Percentiles rank a stretch among this genome's conserved stretches.
phyloP scores from a whole-genome alignment of 1,140 invertebrate genomes.

The Drosophila serrata region DNA sequence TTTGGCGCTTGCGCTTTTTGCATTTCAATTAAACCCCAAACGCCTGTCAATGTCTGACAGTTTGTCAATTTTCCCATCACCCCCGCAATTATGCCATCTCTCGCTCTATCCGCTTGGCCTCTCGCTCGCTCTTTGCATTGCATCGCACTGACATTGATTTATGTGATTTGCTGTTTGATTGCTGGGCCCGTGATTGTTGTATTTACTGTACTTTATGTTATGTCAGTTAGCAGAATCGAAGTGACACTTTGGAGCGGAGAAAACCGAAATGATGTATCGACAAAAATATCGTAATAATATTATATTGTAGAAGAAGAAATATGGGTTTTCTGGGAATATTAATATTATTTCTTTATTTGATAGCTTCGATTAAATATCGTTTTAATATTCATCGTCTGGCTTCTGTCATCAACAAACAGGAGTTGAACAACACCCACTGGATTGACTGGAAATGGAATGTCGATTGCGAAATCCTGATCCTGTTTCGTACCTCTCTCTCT shows the following conservation, averaged over 20 bases:
- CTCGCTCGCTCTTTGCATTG: constrained; percentile 26
- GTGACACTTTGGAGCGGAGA: constrained; percentile 23
- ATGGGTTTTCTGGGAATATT: not conserved
- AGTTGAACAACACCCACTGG: constrained; percentile 29
- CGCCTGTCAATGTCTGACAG: constrained; percentile 83
- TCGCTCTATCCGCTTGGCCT: constrained; percentile 9
- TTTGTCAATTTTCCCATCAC: constrained; percentile 74
- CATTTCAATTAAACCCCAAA: constrained; percentile 82
- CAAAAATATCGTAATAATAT: not conserved
- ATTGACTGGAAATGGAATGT: constrained; percentile 27
- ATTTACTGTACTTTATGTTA: constrained; percentile 33
- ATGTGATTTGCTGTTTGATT: constrained; percentile 62
- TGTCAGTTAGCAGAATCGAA: constrained; percentile 19
- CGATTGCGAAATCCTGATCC: constrained; percentile 18
- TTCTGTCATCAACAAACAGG: constrained; percentile 13
- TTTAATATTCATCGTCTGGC: not conserved
- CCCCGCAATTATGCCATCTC: constrained; percentile 14
- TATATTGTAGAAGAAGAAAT: not conserved
- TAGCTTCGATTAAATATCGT: not conserved
- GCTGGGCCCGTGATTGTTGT: constrained; percentile 45
- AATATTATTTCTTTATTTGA: no score
- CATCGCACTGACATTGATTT: constrained; percentile 71
- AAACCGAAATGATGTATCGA: not conserved
- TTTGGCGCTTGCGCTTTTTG: constrained; percentile 83
- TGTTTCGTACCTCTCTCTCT: constrained; percentile 15